Percentiles rank a stretch among this genome's conserved stretches.
phyloP scores from a whole-genome alignment of 2,113 vertebrate species.

The Callaeas wilsoni region DNA sequence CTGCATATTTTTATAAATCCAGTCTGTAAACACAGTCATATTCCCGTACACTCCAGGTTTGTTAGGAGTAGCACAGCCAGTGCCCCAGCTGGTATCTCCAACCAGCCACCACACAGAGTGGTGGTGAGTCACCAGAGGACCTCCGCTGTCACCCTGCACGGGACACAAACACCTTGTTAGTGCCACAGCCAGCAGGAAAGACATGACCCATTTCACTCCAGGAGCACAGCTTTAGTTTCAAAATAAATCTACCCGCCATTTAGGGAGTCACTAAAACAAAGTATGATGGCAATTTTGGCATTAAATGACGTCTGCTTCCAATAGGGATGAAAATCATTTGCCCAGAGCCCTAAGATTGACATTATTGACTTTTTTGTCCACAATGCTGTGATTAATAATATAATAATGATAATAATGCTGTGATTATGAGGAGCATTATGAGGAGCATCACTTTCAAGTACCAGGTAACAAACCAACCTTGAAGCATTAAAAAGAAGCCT shows the following conservation, averaged over 20 bases:
- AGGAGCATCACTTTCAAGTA: neutral
- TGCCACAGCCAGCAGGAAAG: neutral
- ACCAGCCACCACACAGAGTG: constrained; percentile 84
- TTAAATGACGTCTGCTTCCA: neutral
- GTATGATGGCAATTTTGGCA: neutral
- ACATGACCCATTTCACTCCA: neutral
- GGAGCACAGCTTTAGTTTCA: neutral
- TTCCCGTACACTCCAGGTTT: constrained; percentile 89
- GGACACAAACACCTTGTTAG: neutral
- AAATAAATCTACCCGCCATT: neutral
- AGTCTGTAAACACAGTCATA: constrained; percentile 78
- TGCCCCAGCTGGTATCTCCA: constrained; percentile 91
- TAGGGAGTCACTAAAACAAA: neutral
- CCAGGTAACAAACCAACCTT: neutral
- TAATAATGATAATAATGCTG: neutral
- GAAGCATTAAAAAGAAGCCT: neutral
- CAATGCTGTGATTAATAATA: neutral
- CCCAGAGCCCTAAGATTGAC: neutral
- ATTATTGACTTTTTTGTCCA: neutral
- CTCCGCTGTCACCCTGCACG: constrained; percentile 90
- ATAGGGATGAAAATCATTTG: neutral
- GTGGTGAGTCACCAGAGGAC: constrained; percentile 81
- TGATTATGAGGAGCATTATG: neutral
- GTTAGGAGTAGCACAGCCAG: constrained; percentile 77
- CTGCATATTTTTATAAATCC: constrained; percentile 86